These are phyloP conservation scores for Platycercus adscitus DNA, from an alignment of 2,113 vertebrate species.

Conservation along the genomic window DNA sequence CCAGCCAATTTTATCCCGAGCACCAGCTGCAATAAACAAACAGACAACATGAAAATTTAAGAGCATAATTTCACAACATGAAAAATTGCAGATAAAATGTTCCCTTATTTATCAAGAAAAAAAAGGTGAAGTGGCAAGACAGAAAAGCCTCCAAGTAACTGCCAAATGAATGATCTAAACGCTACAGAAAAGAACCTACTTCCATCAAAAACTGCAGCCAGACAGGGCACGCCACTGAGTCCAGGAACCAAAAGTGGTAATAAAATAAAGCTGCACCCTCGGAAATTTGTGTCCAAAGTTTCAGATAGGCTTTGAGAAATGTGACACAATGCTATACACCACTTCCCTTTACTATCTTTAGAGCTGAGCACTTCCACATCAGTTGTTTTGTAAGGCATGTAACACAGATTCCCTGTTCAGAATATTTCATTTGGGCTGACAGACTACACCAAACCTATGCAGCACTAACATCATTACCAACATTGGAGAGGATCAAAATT, in stretches of 20 bases:
- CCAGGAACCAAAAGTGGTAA: not conserved
- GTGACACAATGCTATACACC: not conserved
- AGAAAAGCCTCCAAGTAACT: slow-evolving; percentile 43
- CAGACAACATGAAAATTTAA: slow-evolving; percentile 1
- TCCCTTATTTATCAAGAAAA: not conserved
- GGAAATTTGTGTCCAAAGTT: not conserved
- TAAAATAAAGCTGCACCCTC: not conserved
- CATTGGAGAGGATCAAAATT: not conserved
- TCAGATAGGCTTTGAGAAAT: not conserved
- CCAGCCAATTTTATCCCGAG: slow-evolving; percentile 87
- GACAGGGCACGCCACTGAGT: not conserved
- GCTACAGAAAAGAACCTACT: not conserved
- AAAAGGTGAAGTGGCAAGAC: not conserved
- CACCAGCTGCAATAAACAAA: slow-evolving; percentile 83
- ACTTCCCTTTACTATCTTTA: not conserved
- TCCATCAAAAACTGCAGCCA: not conserved
- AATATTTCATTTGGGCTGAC: not conserved
- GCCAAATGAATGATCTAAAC: slow-evolving; percentile 7
- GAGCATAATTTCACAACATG: not conserved
- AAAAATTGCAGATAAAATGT: not conserved
- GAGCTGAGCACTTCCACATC: not conserved
- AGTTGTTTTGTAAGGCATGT: not conserved
- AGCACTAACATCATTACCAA: not conserved
- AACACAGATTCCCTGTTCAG: not conserved
- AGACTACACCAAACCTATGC: not conserved